Base-by-base conservation (phyloP, 2,888 invertebrate species). In the Cabera pusaria region DNA sequence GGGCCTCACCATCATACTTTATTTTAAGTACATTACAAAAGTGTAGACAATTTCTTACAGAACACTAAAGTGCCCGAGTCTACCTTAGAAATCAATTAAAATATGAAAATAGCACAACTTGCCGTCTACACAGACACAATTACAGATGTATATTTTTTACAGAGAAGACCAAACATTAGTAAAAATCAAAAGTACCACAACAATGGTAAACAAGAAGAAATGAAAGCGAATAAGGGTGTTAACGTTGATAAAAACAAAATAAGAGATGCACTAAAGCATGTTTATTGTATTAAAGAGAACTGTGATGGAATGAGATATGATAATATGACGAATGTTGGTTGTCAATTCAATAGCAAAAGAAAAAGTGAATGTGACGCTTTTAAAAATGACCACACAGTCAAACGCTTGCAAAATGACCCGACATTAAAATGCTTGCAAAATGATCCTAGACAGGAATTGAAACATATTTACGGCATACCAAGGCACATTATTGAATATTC, bases 161-260 rank as follows among this genome's bases (percentile, higher is more conserved):
- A 43, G 38, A 27, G 36, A 24, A 6, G 22, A 48, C 49, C 37
- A 42, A 56, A 42, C 16, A 39, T 36, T 28, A 38, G 5, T 2
- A 35, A 40, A 40, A 35, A 38, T 41, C 48, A 50, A 56, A 59
- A 65, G 55, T 35, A 38, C 37, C 50, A 49, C 56, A 58, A 66
- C 54, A 47, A 76, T 71, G 77, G 68, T 68, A 71, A 68, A 35
- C 35, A 42, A 58, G 53, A 64, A 66, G 67, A 66, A 63, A 77
- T 78, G 78, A 73, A 63, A 65, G 62, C 69, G 31, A 68, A 49
- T 45, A 74, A 68, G 59, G 70, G 55, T 40, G 59, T 71, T 10
- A 56, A 73, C 56, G 71, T 72, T 2, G 66, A 58, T 1, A 70
- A 61, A 44, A 53, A 47, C 5, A 52, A 52, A 24, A 50, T 45